Percentiles rank a stretch among this genome's conserved stretches.
Evolutionary conservation across 2,888 invertebrate species (phyloP).

Genomic region (Leucania comma): DNA sequence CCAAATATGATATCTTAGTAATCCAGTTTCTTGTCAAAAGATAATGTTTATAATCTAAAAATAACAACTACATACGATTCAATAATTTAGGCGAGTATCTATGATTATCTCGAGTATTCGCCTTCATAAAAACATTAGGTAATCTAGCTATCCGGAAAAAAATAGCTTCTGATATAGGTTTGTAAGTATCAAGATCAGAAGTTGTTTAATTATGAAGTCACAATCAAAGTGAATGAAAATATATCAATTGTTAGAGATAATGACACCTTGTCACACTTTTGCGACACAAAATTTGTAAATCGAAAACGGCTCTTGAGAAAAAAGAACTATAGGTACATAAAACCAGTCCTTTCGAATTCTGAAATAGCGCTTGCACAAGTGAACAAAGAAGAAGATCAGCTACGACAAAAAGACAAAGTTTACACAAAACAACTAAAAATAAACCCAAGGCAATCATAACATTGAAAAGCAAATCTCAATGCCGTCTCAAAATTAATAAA

Average conservation of each 20-base stretch:
- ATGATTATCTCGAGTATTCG: slow-evolving; percentile 4
- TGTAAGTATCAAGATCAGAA: too few species aligned
- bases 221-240: neutral
- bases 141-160: neutral
- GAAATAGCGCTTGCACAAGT: too few species aligned
- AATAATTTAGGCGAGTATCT: slow-evolving; percentile 11
- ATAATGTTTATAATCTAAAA: slow-evolving; percentile 17
- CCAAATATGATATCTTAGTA: neutral
- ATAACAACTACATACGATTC: slow-evolving; percentile 4
- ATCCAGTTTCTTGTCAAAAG: neutral
- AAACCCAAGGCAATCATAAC: neutral
- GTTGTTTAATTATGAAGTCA: neutral
- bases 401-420: neutral
- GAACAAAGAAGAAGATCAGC: too few species aligned
- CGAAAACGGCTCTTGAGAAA: too few species aligned
- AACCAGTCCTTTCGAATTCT: too few species aligned
- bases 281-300: too few species aligned
- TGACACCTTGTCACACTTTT: too few species aligned
- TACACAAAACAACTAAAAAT: slow-evolving; percentile 12
- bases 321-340: too few species aligned
- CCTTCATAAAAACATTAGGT: slow-evolving; percentile 4
- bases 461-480: slow-evolving; percentile 30
- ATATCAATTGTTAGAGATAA: too few species aligned
- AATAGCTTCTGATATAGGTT: neutral
- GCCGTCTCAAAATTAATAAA: slow-evolving; percentile 20